Evolutionary conservation across 2,113 vertebrate genomes (phyloP).

Genomic region (Dolichotis patagonum): DNA sequence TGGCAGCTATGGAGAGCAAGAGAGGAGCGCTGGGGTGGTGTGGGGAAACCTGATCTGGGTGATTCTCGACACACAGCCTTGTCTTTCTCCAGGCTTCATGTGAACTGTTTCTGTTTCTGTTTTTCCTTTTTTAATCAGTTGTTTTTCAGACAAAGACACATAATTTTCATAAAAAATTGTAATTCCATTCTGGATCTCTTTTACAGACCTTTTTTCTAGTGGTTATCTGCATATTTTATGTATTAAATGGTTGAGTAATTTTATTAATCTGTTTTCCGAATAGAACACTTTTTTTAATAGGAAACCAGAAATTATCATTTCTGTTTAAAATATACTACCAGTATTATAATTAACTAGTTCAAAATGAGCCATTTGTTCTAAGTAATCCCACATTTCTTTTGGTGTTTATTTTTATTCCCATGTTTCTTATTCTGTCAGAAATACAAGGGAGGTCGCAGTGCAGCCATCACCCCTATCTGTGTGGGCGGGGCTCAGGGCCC

Average conservation of each 20-base stretch:
- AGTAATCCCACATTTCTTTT: background rate
- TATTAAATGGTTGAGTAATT: background rate
- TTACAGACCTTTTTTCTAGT: background rate
- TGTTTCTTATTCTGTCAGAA: background rate
- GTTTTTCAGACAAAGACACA: background rate
- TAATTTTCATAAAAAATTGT: constrained; percentile 13
- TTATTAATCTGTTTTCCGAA: background rate
- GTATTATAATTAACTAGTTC: background rate
- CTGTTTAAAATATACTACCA: background rate
- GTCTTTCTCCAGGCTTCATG: background rate
- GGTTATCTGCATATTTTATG: background rate
- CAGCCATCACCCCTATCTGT: background rate
- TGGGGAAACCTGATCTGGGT: background rate
- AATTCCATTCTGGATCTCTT: background rate
- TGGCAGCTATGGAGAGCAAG: background rate
- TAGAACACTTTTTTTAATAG: background rate
- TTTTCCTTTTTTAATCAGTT: background rate
- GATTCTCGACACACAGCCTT: background rate
- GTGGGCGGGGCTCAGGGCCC: background rate
- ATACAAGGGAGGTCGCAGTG: background rate
- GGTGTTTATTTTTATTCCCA: background rate
- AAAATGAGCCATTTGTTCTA: background rate
- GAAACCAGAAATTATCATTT: background rate
- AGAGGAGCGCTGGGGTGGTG: background rate
- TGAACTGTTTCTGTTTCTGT: background rate